Conservation (phyloP, 2,888 invertebrate genomes). For the Tenthredo scrophulariae region DNA sequence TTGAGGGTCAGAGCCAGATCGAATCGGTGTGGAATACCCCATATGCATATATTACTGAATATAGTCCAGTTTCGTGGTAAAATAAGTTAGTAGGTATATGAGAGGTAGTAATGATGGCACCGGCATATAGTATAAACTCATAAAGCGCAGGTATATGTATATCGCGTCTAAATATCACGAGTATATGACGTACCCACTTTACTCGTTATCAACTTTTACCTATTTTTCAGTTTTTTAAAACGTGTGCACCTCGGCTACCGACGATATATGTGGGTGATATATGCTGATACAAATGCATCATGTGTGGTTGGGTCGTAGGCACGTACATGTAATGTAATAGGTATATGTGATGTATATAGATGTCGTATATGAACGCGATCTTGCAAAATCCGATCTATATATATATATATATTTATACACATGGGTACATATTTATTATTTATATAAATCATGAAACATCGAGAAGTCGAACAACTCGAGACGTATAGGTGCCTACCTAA, state of each 20-base stretch:
- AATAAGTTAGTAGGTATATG: background rate
- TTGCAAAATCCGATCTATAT: background rate
- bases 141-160: background rate
- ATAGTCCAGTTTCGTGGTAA: background rate
- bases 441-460: background rate
- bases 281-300: conserved; percentile 31
- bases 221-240: background rate
- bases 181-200: background rate
- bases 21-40: no score
- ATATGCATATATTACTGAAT: background rate
- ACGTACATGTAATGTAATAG: no score
- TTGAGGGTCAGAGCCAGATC: no score
- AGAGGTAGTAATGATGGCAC: conserved; percentile 4
- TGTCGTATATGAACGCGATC: background rate
- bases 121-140: background rate
- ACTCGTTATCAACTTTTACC: background rate
- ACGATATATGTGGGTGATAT: conserved; percentile 27
- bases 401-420: no score
- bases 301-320: background rate
- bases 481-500: background rate
- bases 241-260: background rate
- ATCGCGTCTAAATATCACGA: background rate
- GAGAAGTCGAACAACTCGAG: background rate
- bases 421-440: background rate
- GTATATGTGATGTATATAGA: background rate